Evolutionary conservation across 2,888 invertebrate genomes (phyloP), one percentile per base, ranked within the genome.

Genomic region (Callyntrura guangdongensis): DNA sequence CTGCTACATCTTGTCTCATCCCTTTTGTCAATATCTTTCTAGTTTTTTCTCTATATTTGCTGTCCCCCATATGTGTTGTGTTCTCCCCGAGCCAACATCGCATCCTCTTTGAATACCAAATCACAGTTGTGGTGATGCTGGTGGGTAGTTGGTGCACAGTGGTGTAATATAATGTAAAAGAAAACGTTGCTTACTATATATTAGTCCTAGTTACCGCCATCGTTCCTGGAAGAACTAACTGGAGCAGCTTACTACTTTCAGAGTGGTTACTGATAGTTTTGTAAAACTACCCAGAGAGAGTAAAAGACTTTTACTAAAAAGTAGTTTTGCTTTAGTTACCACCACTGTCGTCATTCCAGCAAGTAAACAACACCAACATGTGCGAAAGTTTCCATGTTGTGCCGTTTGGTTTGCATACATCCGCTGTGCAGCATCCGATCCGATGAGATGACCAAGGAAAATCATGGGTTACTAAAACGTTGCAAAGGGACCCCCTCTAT

Each of bases 31-130:
- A 36, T 36, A 4, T 47, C 25, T 53, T 25, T 27, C n/a, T 25
- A 3, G 25, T 9, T 25, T 9, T 25, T 25, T 67, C 49, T 25
- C 22, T 12, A 14, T 56, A 20, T 77, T 53, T 14, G 20, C 49
- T 61, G 59, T 59, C 36, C 61, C 17, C 77, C 84, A 22, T 36
- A 17, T 79, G 72, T 25, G 79, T 61, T 79, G 83, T 85, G 85
- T 17, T 17, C 36, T 53, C n/a, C 22, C 47, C 27, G 25, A 11
- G 82, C 53, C 59, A 59, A 56, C 69, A 49, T 72, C 25, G 81
- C 74, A 85, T 79, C 72, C 85, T 90, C 47, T 85, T 90, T 85
- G 90, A 90, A 90, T 90, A 90, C 90, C 79, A 90, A 90, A 90
- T 90, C 90, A 90, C 77, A 81, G 45, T 85, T 27, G 84, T 74